Percentiles rank a stretch among this genome's conserved stretches.
phyloP scores from a whole-genome alignment of 2,113 vertebrate genomes.

The Amblyornis subalaris region DNA sequence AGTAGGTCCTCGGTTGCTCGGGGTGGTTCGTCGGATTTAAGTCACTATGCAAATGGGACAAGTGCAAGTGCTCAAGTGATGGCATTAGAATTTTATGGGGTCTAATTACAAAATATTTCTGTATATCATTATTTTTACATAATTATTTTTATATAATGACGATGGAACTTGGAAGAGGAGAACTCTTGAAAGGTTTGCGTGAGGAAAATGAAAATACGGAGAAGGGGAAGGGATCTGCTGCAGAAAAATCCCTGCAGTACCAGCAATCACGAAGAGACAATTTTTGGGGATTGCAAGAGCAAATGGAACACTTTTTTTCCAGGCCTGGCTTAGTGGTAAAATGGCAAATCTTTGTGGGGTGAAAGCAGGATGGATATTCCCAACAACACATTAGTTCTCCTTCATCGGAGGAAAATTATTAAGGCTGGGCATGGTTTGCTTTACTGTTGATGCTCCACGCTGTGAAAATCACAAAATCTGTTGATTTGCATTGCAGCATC shows the following conservation, averaged over 20 bases:
- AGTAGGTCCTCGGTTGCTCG: conserved; percentile 5
- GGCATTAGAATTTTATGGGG: neutral
- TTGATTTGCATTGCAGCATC: neutral
- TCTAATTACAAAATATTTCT: neutral
- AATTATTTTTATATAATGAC: neutral
- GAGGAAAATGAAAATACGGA: neutral
- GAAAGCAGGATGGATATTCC: neutral
- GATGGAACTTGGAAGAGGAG: neutral
- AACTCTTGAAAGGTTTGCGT: neutral
- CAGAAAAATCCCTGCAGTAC: neutral
- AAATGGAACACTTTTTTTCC: neutral
- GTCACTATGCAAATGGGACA: neutral
- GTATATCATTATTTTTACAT: neutral
- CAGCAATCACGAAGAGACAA: neutral
- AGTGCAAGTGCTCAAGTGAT: neutral
- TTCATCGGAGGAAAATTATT: neutral
- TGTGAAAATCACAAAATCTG: neutral
- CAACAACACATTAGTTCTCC: neutral
- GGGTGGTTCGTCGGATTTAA: conserved; percentile 1
- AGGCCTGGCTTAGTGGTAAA: neutral
- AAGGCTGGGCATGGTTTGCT: neutral
- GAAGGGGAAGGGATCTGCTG: neutral
- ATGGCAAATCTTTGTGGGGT: neutral
- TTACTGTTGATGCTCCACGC: neutral
- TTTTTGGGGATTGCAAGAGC: neutral